A percentile compares a stretch with the other conserved stretches of the same genome.
Evolutionary conservation across 2,797 vertebrate species (phyloP).

Genomic region (Okamejei kenojei): DNA sequence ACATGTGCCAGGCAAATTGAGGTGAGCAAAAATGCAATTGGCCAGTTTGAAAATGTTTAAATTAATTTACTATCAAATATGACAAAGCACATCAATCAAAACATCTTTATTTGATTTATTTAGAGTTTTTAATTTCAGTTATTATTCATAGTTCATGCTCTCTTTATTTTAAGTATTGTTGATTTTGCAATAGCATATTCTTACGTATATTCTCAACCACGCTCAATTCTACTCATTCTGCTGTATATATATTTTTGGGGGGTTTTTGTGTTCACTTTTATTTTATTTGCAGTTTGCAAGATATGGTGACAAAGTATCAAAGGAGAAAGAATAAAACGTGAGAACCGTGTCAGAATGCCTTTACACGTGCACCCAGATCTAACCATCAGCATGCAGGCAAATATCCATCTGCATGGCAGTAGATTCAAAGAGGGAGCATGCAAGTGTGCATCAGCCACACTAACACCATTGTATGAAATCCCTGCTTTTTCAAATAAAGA

Average conservation of each 20-base stretch:
- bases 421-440: not conserved
- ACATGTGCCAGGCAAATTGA: not conserved
- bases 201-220: not conserved
- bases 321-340: conserved; percentile 92
- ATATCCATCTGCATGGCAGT: conserved; percentile 17
- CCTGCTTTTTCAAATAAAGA: not conserved
- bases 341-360: conserved; percentile 52
- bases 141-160: not conserved
- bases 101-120: not conserved
- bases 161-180: not conserved
- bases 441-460: not conserved
- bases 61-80: not conserved
- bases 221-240: not conserved
- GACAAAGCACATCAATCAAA: not conserved
- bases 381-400: conserved; percentile 1
- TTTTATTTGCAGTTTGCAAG: conserved; percentile 79
- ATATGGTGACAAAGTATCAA: conserved; percentile 97
- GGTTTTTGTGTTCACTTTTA: conserved; percentile 5
- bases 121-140: not conserved
- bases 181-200: not conserved
- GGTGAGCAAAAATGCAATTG: not conserved
- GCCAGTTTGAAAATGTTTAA: not conserved
- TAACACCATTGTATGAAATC: not conserved
- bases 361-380: conserved; percentile 1
- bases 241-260: not conserved